Conservation (phyloP, 2,113 vertebrate species). For the Chunga burmeisteri region DNA sequence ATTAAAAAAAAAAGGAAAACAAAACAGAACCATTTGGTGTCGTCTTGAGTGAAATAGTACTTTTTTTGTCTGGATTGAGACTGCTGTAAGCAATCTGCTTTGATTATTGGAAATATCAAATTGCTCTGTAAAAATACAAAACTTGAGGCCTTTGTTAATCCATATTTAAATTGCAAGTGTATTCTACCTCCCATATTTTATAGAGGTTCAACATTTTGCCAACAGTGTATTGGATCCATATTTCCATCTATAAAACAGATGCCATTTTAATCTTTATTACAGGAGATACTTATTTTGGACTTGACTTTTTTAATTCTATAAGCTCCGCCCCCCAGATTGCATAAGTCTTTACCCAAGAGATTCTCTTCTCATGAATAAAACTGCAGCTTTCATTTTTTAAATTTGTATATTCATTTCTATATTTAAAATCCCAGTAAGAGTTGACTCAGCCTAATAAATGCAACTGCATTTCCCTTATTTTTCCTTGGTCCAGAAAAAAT, state of each 20-base stretch:
- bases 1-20: neutral
- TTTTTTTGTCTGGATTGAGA: neutral
- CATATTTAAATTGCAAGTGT: neutral
- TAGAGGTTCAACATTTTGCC: neutral
- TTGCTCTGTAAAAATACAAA: neutral
- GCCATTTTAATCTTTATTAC: conserved; percentile 6
- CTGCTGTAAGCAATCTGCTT: neutral
- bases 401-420: neutral
- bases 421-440: neutral
- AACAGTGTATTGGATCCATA: neutral
- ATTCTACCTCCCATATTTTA: conserved; percentile 38
- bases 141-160: neutral
- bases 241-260: conserved; percentile 14
- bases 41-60: neutral
- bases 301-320: neutral
- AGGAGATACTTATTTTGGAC: neutral
- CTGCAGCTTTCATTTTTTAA: neutral
- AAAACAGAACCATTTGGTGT: neutral
- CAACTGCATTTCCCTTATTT: neutral
- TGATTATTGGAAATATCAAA: conserved; percentile 13
- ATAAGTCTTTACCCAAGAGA: neutral
- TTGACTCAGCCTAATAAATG: neutral
- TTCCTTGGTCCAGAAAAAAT: neutral
- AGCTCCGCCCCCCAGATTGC: neutral
- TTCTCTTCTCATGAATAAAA: neutral